Evolutionary conservation across 2,888 invertebrate genomes (phyloP).

Genomic region (Patella depressa): DNA sequence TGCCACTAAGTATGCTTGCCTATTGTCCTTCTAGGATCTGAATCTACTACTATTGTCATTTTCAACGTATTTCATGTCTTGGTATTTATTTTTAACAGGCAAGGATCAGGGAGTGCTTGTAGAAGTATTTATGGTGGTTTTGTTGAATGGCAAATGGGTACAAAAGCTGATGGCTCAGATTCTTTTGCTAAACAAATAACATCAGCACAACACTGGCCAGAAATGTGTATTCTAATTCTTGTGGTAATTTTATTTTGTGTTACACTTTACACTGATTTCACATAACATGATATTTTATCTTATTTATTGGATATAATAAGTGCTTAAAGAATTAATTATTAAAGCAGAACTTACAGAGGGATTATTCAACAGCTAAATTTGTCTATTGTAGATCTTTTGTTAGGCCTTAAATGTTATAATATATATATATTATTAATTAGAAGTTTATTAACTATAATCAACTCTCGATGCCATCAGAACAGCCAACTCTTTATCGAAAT

Average conservation of each 20-base stretch:
- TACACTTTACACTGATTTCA: no score
- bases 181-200: conserved; percentile 74
- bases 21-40: no score
- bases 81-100: conserved; percentile 42
- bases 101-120: conserved; percentile 93
- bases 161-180: conserved; percentile 59
- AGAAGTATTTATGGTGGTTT: conserved; percentile 95
- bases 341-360: background rate
- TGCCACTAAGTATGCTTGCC: no score
- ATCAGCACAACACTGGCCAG: conserved; percentile 86
- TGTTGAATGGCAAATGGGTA: conserved; percentile 86
- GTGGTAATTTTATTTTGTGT: conserved; percentile 78
- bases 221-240: conserved; percentile 88
- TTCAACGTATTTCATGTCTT: no score
- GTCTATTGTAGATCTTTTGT: no score
- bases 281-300: no score
- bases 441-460: no score
- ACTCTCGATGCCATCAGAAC: no score
- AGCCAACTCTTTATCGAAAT: no score
- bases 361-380: no score
- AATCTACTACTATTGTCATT: no score
- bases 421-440: no score
- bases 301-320: background rate
- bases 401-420: background rate
- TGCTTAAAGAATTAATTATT: background rate